A percentile compares a stretch with the other conserved stretches of the same genome.
Evolutionary conservation across 2,113 vertebrate species (phyloP).

Genomic region (Caracal caracal): DNA sequence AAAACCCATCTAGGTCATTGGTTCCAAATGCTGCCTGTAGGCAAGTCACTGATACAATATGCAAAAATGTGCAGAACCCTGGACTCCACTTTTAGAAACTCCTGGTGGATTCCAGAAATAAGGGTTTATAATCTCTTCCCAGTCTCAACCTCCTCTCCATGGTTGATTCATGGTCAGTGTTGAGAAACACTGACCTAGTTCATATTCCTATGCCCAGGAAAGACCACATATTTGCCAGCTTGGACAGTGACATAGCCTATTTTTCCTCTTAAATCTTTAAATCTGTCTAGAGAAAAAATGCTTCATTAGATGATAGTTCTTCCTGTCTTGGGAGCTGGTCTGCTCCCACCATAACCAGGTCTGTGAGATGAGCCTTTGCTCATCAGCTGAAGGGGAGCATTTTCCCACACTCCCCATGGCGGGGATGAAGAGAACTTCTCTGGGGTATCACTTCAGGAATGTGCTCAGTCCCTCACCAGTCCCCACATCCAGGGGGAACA

Average conservation of each 20-base stretch:
- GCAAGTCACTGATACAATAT: background rate
- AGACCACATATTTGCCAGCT: background rate
- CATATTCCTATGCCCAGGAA: background rate
- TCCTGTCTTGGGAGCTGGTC: background rate
- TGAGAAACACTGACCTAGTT: background rate
- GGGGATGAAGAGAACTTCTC: background rate
- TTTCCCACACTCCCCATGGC: background rate
- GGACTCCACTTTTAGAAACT: background rate
- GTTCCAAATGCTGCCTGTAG: background rate
- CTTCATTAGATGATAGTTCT: background rate
- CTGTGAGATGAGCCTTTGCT: background rate
- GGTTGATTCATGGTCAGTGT: background rate
- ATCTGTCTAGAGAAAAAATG: background rate
- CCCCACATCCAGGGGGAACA: accelerated
- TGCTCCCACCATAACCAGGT: background rate
- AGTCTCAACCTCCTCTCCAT: background rate
- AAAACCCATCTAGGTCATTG: background rate
- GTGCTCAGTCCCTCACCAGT: background rate
- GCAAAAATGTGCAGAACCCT: background rate
- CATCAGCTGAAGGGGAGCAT: background rate
- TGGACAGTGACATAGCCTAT: background rate
- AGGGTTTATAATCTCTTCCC: background rate
- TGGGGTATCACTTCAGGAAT: background rate
- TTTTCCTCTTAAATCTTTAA: background rate
- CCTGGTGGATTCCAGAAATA: background rate